Base-by-base conservation (phyloP, 2,888 invertebrate genomes). In the Melanostoma scalare region DNA sequence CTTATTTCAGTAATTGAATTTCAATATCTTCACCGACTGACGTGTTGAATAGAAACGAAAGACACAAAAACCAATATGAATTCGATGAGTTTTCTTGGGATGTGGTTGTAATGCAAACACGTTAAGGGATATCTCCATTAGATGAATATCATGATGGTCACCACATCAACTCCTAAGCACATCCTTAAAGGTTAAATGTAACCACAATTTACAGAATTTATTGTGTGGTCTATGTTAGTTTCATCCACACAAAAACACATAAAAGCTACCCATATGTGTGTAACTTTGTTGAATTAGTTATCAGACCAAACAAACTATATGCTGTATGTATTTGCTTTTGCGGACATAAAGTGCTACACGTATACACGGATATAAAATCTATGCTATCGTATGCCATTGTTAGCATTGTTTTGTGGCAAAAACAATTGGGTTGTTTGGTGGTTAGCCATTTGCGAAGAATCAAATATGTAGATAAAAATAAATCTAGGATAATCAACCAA, bases 341-440 rank as follows among this genome's bases (percentile, higher is more conserved):
- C 40, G 31, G 53, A 42, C 40, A 20, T 6, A 1, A 35, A 20
- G 8, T 4, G 40, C 8, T 35, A 9, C 33, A 30, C 33, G 35
- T 31, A 33, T 38, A 10, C 9, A 63, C 50, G 4, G 4, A 33
- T 40, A 44, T 38, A 3, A 36, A 48, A 48, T 63, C 48, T 48
- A 48, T 1, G 33, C 4, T 44, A 10, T 44, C 6, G 35, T 48
- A 30, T 6, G n/a, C 42, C 9, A 53, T 42, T 60, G 60, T 40
- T 55, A 75, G 58, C 8, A 48, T 80, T 71, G 36, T 65, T 9
- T n/a, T 9, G 6, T 73, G 67, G 6, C 50, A 42, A 61, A 74
- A 74, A n/a, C 67, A 73, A 38, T 63, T 6, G 50, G 31, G 53
- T 35, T 60, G 44, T 68, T 61, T 67, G 44, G 35, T 35, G 65